Evolutionary conservation across 1,140 invertebrate genomes (phyloP), one percentile per base, ranked within the genome.

Genomic region (Bombus cullumanus): DNA sequence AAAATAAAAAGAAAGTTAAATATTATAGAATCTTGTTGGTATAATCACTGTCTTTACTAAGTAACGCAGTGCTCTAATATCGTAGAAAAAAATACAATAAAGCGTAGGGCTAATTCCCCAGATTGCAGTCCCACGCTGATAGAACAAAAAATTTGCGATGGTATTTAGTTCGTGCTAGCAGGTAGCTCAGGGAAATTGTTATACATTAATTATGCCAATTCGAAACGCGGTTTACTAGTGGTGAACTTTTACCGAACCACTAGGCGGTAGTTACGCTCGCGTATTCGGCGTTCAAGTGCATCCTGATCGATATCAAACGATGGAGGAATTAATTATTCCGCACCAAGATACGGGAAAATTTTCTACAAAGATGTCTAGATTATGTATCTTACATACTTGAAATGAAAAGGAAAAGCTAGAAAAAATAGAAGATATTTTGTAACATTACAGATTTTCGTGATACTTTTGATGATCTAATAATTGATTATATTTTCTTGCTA

Each of bases 201-300:
- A 81, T 41, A 41, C 53, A 59, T 81, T 74, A 82, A 82, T 82
- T 75, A 47, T 82, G 43, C 71, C 15, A 25, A 15, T 28, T 47
- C 37, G 37, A 74, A 72, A 59, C 47, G 25, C 13, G 43, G 43
- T 79, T 79, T 79, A 79, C n/a, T 5, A 68, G 22, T 37, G 31
- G 31, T 8, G 31, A 68, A 68, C 43, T 68, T 68, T 53, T 37
- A 73, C 8, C 8, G 18, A 43, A 18, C 43, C 28, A 71, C 18
- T 25, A 69, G 28, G 9, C 37, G 47, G 25, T 34, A 68, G 68
- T 71, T 71, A 71, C 22, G 25, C 25, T 6, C 37, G 37, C 37
- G 25, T 39, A 72, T 72, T 2, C 5, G 39, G 1, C 13, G 28
- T 41, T 72, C 47, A 31, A 41, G 10, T 47, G n/a, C 5, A 72